Percentiles rank a stretch among this genome's conserved stretches.
These are phyloP conservation scores for Prolemur simus DNA, from an alignment of 2,113 vertebrate species.

Conservation along the genomic window DNA sequence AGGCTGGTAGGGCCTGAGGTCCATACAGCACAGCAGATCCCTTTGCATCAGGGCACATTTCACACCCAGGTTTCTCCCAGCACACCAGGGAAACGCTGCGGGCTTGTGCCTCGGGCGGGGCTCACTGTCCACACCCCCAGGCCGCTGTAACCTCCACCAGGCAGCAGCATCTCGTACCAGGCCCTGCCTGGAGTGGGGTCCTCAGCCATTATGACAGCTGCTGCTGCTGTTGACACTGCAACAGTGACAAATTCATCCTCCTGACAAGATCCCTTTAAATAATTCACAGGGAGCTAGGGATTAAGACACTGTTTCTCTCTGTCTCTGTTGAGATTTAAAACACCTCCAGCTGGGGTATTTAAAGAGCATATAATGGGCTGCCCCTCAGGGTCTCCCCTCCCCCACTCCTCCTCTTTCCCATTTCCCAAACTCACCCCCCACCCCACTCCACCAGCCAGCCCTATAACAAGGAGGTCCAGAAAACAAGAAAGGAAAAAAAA, in stretches of 20 bases:
- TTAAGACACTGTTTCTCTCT: constrained; percentile 79
- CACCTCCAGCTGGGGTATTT: constrained; percentile 70
- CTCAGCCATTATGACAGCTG: constrained; percentile 65
- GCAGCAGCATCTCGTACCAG: constrained; percentile 45
- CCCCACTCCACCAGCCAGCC: constrained; percentile 61
- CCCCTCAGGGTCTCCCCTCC: constrained; percentile 50
- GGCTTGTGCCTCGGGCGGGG: background rate
- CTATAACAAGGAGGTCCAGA: constrained; percentile 73
- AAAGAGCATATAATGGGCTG: constrained; percentile 65
- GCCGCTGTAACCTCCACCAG: background rate
- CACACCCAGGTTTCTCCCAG: background rate
- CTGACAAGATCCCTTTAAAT: constrained; percentile 81
- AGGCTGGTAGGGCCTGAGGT: background rate
- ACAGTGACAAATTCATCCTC: constrained; percentile 79
- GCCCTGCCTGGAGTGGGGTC: constrained; percentile 64
- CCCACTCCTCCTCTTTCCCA: constrained; percentile 44
- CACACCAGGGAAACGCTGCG: background rate
- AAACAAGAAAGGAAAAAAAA: constrained; percentile 61
- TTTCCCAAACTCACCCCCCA: constrained; percentile 66
- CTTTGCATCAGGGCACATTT: background rate
- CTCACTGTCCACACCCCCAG: background rate
- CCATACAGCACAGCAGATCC: background rate
- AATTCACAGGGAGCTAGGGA: constrained; percentile 79
- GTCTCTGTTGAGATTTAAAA: constrained; percentile 77
- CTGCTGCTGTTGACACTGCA: constrained; percentile 68